Conservation (phyloP, 2,113 vertebrate genomes). For the Thalassarche chlororhynchos region DNA sequence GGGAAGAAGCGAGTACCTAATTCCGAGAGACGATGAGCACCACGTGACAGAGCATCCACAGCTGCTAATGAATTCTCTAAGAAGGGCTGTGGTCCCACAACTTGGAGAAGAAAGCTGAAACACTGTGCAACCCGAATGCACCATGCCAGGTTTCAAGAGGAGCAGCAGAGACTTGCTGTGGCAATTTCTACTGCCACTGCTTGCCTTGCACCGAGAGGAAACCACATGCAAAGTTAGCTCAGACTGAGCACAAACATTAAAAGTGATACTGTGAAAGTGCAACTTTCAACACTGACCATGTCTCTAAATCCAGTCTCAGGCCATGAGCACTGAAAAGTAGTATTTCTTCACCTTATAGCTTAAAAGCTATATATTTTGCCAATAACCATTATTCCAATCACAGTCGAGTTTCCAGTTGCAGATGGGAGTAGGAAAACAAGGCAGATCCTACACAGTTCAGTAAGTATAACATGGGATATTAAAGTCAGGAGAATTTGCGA, state of each 20-base stretch:
- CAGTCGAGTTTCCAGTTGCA: neutral
- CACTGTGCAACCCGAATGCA: accelerated
- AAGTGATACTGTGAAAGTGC: neutral
- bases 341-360: neutral
- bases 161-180: neutral
- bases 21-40: neutral
- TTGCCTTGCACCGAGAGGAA: neutral
- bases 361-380: neutral
- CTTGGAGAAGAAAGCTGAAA: neutral
- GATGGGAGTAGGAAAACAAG: neutral
- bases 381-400: neutral
- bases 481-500: neutral
- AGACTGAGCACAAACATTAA: neutral
- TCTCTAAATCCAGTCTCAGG: neutral
- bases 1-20: neutral
- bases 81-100: neutral
- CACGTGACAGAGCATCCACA: neutral
- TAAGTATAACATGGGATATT: neutral
- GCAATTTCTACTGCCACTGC: neutral
- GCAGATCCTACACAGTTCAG: neutral
- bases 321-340: neutral
- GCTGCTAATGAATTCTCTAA: neutral
- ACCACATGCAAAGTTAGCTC: neutral
- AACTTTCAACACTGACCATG: neutral
- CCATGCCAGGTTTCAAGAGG: neutral